Evolutionary conservation across 2,113 vertebrate species (phyloP).

Genomic region (pig (Sus scrofa)): DNA sequence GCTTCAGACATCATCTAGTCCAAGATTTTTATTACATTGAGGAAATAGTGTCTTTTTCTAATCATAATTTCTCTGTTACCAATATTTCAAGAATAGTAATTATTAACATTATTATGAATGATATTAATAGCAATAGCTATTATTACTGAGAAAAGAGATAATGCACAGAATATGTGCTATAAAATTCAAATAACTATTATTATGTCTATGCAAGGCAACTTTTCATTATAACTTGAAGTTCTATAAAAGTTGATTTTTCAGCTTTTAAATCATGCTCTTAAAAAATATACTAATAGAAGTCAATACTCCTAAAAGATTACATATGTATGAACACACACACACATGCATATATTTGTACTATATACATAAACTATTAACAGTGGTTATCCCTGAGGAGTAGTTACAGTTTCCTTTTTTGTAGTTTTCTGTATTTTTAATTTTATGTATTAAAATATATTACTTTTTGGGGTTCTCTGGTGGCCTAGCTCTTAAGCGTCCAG

Average conservation of each 20-base stretch:
- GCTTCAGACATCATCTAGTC: neutral
- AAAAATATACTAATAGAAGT: neutral
- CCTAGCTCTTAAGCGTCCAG: too few species aligned
- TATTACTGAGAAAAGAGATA: neutral
- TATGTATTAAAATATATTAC: conserved; percentile 1
- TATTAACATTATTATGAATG: neutral
- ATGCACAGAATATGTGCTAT: neutral
- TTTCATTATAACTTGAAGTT: conserved; percentile 7
- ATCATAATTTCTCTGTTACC: neutral
- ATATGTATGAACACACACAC: neutral
- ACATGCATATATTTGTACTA: neutral
- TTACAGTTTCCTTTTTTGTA: neutral
- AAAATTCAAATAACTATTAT: neutral
- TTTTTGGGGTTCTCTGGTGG: neutral
- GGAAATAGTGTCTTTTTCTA: conserved; percentile 16
- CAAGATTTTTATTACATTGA: neutral
- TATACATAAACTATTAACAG: conserved; percentile 31
- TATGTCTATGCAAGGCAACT: neutral
- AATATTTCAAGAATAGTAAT: neutral
- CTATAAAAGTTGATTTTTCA: neutral
- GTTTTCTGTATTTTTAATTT: conserved; percentile 5
- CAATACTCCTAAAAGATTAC: conserved; percentile 46
- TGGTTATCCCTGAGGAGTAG: neutral
- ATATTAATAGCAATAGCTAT: neutral
- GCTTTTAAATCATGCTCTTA: conserved; percentile 48